phyloP scores from a whole-genome alignment of 2,888 invertebrate genomes.

The Galerucella calmariensis region DNA sequence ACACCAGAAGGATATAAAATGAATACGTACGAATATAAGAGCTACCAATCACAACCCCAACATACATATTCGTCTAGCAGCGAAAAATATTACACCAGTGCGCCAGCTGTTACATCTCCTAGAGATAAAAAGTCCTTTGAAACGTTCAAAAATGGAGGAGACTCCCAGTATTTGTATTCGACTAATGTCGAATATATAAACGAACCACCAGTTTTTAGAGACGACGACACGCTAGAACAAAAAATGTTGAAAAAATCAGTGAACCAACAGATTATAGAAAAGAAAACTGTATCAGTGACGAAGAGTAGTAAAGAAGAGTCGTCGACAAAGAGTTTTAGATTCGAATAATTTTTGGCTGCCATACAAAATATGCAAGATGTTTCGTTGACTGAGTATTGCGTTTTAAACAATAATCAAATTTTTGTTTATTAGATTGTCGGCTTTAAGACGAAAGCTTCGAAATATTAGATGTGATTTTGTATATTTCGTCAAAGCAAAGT shows the following conservation, averaged over 20 bases:
- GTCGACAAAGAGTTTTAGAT: conserved; percentile 62
- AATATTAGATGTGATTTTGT: neutral
- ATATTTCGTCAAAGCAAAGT: neutral
- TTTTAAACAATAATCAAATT: neutral
- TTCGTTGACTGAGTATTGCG: neutral
- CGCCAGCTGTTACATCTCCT: conserved; percentile 51
- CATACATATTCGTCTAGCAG: conserved; percentile 57
- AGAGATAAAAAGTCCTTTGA: conserved; percentile 52
- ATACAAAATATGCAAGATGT: conserved; percentile 13
- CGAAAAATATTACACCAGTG: conserved; percentile 61
- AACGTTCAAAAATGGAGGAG: conserved; percentile 55
- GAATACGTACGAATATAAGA: conserved; percentile 61
- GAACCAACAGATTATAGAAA: conserved; percentile 76
- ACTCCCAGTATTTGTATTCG: conserved; percentile 56
- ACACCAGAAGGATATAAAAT: conserved; percentile 63
- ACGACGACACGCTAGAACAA: conserved; percentile 72
- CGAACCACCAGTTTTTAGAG: conserved; percentile 61
- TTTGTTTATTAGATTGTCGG: no score
- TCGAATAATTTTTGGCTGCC: conserved; percentile 53
- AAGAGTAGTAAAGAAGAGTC: conserved; percentile 62
- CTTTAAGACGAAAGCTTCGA: neutral
- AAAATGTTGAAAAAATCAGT: conserved; percentile 75
- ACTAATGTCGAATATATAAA: conserved; percentile 60
- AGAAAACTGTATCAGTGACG: conserved; percentile 76
- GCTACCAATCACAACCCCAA: conserved; percentile 58